A percentile compares a stretch with the other conserved stretches of the same genome.
These are phyloP conservation scores for Chalcosyrphus nemorum DNA, from an alignment of 2,888 invertebrate species.

Conservation along the genomic window DNA sequence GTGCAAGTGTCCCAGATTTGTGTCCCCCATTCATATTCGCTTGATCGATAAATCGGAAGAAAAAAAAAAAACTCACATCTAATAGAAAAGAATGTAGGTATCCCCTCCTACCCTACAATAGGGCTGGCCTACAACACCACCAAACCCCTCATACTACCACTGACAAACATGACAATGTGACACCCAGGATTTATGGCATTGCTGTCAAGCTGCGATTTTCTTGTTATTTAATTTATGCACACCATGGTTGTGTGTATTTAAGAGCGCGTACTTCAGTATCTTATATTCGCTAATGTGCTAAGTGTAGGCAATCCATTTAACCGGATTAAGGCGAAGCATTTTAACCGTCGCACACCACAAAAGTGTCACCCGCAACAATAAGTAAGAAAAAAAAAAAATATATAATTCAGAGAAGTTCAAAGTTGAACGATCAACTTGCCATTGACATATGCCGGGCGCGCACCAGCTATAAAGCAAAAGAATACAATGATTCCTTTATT, in stretches of 20 bases:
- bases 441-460: slow-evolving; percentile 56
- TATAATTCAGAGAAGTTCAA: slow-evolving; percentile 47
- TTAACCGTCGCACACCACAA: slow-evolving; percentile 12
- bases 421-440: slow-evolving; percentile 71
- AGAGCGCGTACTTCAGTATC: slow-evolving; percentile 7
- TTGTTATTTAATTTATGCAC: slow-evolving; percentile 70
- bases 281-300: slow-evolving; percentile 59
- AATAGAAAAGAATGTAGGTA: slow-evolving; percentile 39
- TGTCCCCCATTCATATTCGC: slow-evolving; percentile 29
- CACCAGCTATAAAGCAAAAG: too few species aligned
- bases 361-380: slow-evolving; percentile 35
- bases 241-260: slow-evolving; percentile 5
- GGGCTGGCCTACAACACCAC: background rate
- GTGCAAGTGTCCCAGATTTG: slow-evolving; percentile 63
- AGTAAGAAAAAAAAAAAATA: background rate
- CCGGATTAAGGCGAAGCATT: slow-evolving; percentile 50
- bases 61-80: slow-evolving; percentile 31
- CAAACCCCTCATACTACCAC: background rate
- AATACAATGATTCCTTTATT: slow-evolving; percentile 66
- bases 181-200: slow-evolving; percentile 66
- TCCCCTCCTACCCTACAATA: background rate
- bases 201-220: slow-evolving; percentile 67
- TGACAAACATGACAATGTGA: slow-evolving; percentile 64
- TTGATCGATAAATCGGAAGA: slow-evolving; percentile 62
- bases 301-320: slow-evolving; percentile 62